A percentile compares a stretch with the other conserved stretches of the same genome.
Conservation (phyloP, 2,797 vertebrate genomes). For the Dermochelys coriacea region DNA sequence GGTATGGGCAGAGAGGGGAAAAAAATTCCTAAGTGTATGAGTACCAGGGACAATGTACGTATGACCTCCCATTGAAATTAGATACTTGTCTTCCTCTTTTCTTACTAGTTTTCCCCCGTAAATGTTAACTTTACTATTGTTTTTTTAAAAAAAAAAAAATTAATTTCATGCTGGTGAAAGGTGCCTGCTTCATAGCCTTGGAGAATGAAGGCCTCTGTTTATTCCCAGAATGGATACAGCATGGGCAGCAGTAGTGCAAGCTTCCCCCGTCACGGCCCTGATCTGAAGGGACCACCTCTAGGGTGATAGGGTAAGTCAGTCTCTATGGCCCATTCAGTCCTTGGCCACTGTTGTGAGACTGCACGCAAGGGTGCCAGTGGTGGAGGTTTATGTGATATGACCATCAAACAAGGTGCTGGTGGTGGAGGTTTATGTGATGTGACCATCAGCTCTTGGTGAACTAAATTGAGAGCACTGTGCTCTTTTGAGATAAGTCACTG, state of each 20-base stretch:
- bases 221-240: background rate
- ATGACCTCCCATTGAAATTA: conserved; percentile 3
- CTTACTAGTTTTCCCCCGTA: background rate
- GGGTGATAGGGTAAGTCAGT: background rate
- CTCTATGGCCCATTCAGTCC: background rate
- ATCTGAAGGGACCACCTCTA: background rate
- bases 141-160: background rate
- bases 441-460: background rate
- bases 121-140: background rate
- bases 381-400: background rate
- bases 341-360: background rate
- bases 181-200: background rate
- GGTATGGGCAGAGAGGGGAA: background rate
- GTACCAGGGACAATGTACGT: background rate
- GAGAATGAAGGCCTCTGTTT: background rate
- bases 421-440: background rate
- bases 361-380: background rate
- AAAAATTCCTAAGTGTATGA: background rate
- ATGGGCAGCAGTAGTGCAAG: background rate
- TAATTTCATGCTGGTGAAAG: background rate
- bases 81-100: background rate
- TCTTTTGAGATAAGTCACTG: background rate
- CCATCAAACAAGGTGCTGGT: background rate
- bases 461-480: background rate
- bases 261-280: background rate